These are phyloP conservation scores for Eptatretus burgeri DNA, from an alignment of 2,113 vertebrate species.

Conservation along the genomic window DNA sequence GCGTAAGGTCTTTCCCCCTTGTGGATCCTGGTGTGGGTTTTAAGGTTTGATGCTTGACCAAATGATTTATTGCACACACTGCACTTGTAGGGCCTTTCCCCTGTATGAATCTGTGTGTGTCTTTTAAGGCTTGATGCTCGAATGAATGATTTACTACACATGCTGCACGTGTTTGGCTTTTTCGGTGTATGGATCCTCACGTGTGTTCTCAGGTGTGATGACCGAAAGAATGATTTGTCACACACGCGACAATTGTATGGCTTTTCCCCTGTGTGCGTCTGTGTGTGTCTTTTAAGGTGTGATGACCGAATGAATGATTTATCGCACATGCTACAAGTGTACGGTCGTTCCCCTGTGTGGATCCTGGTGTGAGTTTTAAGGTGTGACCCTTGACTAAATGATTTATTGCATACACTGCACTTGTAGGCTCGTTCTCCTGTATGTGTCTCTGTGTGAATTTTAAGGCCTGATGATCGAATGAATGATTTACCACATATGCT, in stretches of 20 bases:
- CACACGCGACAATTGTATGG: too few species aligned
- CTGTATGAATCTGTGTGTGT: not conserved
- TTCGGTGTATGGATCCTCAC: not conserved
- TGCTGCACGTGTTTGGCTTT: not conserved
- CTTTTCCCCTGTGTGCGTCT: too few species aligned
- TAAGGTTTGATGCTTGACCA: too few species aligned
- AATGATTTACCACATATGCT: not conserved
- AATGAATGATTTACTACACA: not conserved
- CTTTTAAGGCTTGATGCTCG: not conserved
- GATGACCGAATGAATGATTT: too few species aligned
- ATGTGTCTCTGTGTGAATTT: not conserved
- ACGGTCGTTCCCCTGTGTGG: not conserved
- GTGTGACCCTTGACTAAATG: not conserved
- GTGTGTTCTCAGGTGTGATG: not conserved
- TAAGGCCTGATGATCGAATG: not conserved
- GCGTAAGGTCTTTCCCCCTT: not conserved
- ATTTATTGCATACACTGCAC: not conserved
- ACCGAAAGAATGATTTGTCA: not conserved
- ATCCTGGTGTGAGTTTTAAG: not conserved
- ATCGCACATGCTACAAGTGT: not conserved
- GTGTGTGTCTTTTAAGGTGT: too few species aligned
- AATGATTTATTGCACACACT: not conserved
- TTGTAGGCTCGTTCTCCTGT: not conserved
- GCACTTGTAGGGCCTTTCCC: not conserved
- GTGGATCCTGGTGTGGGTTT: too few species aligned